Evolutionary conservation across 2,888 invertebrate species (phyloP).

Genomic region (Apoda limacodes): DNA sequence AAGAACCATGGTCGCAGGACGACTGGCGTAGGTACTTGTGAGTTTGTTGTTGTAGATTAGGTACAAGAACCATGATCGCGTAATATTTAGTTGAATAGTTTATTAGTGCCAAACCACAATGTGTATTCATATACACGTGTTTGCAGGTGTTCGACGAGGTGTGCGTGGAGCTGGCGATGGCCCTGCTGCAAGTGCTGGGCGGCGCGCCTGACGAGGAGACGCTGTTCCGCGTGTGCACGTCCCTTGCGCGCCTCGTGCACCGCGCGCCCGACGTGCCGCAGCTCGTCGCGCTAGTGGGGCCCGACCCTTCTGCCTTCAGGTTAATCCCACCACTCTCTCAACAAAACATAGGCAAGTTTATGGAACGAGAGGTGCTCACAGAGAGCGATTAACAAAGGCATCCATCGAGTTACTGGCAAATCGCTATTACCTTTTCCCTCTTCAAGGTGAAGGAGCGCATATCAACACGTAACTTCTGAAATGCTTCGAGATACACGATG

Average conservation of each 20-base stretch:
- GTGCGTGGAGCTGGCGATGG: slow-evolving; percentile 92
- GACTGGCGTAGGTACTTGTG: no score
- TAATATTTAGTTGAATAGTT: slow-evolving; percentile 1
- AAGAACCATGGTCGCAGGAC: no score
- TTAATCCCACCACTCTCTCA: no score
- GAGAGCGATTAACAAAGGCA: no score
- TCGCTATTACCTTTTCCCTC: no score
- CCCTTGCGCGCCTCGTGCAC: slow-evolving; percentile 79
- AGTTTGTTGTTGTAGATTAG: no score
- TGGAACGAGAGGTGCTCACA: neutral
- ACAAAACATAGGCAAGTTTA: neutral
- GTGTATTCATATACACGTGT: slow-evolving; percentile 5
- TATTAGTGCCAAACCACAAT: neutral
- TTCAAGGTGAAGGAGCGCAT: no score
- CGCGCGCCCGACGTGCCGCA: slow-evolving; percentile 90
- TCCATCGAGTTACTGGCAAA: no score
- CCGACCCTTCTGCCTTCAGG: slow-evolving; percentile 84
- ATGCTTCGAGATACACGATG: no score
- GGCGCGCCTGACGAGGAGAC: slow-evolving; percentile 84
- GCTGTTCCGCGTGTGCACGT: slow-evolving; percentile 81
- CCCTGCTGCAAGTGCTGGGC: slow-evolving; percentile 88
- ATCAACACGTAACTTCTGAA: no score
- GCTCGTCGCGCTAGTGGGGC: slow-evolving; percentile 91
- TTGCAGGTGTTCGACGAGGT: slow-evolving; percentile 92
- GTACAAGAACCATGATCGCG: no score